Evolutionary conservation across 2,797 vertebrate genomes (phyloP).

Genomic region (Sparus aurata): DNA sequence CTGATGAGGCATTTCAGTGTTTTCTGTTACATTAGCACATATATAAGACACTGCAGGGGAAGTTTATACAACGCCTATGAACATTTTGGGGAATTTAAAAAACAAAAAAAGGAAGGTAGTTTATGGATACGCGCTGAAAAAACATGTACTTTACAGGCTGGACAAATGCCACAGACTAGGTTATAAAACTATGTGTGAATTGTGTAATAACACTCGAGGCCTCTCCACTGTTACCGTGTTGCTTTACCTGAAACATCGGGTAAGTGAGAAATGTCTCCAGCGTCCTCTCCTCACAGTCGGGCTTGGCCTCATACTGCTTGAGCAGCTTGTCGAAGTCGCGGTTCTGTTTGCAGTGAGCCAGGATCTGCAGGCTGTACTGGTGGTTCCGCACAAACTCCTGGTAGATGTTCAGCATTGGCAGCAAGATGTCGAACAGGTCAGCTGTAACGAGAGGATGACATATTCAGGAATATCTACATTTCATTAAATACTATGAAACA

Average conservation of each 20-base stretch:
- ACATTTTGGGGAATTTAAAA: neutral
- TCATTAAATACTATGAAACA: neutral
- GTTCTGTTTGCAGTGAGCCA: constrained; percentile 99
- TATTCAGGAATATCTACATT: neutral
- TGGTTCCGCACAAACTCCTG: constrained; percentile 99
- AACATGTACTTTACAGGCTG: neutral
- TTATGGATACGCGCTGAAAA: neutral
- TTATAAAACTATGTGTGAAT: neutral
- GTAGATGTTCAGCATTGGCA: constrained; percentile 99
- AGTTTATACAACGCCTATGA: no score
- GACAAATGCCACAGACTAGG: neutral
- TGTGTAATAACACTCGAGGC: neutral
- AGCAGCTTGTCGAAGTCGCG: constrained; percentile 97
- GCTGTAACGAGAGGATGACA: constrained; percentile 80
- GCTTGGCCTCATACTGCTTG: constrained; percentile 97
- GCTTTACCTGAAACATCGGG: constrained; percentile 96
- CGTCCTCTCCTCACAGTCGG: constrained; percentile 97
- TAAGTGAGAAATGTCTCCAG: constrained; percentile 99
- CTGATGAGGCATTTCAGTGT: no score
- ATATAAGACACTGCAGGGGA: no score
- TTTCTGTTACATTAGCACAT: no score
- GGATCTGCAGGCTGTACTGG: constrained; percentile 99
- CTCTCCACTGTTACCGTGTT: neutral
- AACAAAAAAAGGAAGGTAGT: neutral
- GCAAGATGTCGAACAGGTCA: constrained; percentile 97